Conservation (phyloP, 2,888 invertebrate genomes). For the Hemaris fuciformis region DNA sequence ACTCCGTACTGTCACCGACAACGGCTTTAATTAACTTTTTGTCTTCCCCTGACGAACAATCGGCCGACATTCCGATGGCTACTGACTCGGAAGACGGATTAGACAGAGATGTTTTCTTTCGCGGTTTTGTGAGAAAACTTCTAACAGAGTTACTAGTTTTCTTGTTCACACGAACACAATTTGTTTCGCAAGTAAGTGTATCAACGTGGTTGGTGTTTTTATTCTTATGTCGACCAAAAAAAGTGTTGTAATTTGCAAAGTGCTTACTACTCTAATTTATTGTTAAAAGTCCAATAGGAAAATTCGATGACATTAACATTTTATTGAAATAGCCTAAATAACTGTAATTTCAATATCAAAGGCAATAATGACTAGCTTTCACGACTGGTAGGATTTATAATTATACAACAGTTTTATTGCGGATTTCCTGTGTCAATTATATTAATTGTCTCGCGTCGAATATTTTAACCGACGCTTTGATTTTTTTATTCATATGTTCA, state of each 20-base stretch:
- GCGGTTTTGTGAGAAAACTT: constrained; percentile 34
- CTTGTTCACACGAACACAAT: too few relatives aligned
- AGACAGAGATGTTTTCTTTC: constrained; percentile 36
- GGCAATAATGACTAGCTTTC: not conserved
- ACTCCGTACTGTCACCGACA: constrained; percentile 52
- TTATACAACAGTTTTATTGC: constrained; percentile 22
- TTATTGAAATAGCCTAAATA: not conserved
- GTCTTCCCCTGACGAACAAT: constrained; percentile 57
- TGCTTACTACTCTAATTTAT: not conserved
- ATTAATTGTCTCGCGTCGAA: constrained; percentile 16
- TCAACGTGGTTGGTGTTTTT: not conserved
- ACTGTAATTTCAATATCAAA: not conserved
- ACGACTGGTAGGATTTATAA: constrained; percentile 23
- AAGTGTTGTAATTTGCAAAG: not conserved
- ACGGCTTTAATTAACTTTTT: constrained; percentile 75
- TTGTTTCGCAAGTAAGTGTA: too few relatives aligned
- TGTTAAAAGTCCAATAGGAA: not conserved
- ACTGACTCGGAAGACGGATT: constrained; percentile 39
- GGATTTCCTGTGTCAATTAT: constrained; percentile 34
- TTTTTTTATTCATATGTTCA: not conserved
- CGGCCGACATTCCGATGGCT: constrained; percentile 57
- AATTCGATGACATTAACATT: not conserved
- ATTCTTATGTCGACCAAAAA: not conserved
- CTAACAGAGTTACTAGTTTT: too few relatives aligned
- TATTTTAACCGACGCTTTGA: constrained; percentile 9